Base-by-base conservation (phyloP, 2,797 vertebrate genomes). In the Coregonus suidteri region DNA sequence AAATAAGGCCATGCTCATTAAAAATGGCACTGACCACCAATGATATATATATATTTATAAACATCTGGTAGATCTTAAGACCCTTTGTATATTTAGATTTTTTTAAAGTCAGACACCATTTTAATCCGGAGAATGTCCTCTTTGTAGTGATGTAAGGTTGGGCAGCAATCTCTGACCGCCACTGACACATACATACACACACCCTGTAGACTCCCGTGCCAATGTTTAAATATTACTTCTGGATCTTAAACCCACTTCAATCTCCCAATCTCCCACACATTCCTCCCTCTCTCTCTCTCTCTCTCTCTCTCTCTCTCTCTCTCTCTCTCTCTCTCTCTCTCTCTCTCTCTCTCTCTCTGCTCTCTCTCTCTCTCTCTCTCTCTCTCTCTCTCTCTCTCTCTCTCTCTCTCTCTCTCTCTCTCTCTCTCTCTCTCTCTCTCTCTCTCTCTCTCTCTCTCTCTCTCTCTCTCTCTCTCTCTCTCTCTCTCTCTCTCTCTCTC, bases 161-260 rank as follows among this genome's bases (percentile, higher is more conserved):
- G 25, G 25, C 25, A 25, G 25, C 25, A 25, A 25, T 25, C 25
- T 25, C 25, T 25, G 25, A 25, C 25, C 25, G 25, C 25, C 25
- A 25, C 25, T 25, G 25, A 25, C 25, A 67, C 77, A 78, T 82
- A 84, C 66, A 77, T 80, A 83, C 78, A 68, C 74, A 81, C 77
- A 75, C 59, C 78, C 77, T 73, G 71, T 81, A 70, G 65, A 62
- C 68, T 53, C 20, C 35, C 18, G 6, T 59, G 25, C 56, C 80
- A 74, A 69, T 82, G 81, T 82, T 82, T 56, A 80, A 88, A 90
- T 88, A 90, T 91, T 84, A 85, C 88, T 88, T 85, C 75, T 85
- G 70, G 85, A 89, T 88, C 87, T 89, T 87, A 90, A 86, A 85
- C 80, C 79, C 85, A 81, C 75, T 78, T 77, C 76, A 25, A 25